Conservation (phyloP, 2,888 invertebrate species). For the Cepaea hortensis region DNA sequence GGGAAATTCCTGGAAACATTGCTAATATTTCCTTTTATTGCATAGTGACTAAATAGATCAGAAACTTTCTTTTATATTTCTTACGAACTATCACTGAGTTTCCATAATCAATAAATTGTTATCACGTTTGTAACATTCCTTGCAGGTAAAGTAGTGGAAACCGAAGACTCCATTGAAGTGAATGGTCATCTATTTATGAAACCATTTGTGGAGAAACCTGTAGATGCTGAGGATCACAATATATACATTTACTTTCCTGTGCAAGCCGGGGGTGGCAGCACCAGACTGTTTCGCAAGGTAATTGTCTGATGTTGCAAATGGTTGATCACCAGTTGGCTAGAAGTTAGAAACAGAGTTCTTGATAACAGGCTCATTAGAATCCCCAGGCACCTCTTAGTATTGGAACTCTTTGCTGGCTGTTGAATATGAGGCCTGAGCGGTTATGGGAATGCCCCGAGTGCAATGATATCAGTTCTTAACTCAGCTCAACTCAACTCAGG, state of each 20-base stretch:
- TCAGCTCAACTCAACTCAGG: too few relatives aligned
- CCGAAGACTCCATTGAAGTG: constrained; percentile 97
- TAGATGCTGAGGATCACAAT: constrained; percentile 99
- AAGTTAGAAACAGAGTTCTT: not conserved
- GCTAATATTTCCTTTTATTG: too few relatives aligned
- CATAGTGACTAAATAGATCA: too few relatives aligned
- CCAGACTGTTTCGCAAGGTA: constrained; percentile 97
- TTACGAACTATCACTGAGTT: too few relatives aligned
- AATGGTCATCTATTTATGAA: constrained; percentile 94
- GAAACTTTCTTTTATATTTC: too few relatives aligned
- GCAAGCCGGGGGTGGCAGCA: constrained; percentile 97
- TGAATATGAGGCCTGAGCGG: too few relatives aligned
- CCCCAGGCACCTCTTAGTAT: not conserved
- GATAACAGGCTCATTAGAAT: not conserved
- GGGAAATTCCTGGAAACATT: too few relatives aligned
- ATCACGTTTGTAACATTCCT: not conserved
- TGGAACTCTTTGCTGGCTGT: too few relatives aligned
- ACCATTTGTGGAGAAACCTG: constrained; percentile 99
- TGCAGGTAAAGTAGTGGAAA: constrained; percentile 87
- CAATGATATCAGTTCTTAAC: too few relatives aligned
- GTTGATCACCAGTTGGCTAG: not conserved
- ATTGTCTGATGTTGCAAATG: constrained; percentile 12
- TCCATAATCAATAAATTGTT: too few relatives aligned
- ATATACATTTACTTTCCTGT: constrained; percentile 99
- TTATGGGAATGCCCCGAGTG: too few relatives aligned